Conservation (phyloP, 2,797 vertebrate species). For the Graptemys geographica region DNA sequence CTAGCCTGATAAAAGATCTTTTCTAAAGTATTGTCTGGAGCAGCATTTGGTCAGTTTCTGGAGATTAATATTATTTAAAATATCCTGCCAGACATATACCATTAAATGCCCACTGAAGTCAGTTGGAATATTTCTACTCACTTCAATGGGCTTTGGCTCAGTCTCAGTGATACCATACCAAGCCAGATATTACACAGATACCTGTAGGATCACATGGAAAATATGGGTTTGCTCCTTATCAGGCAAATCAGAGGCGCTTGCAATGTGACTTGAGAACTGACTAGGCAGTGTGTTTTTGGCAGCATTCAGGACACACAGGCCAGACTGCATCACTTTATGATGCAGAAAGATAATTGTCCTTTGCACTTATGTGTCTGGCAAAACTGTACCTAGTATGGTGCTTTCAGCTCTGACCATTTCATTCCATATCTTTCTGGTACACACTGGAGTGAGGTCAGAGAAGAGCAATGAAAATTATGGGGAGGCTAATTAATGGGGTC, state of each 20-base stretch:
- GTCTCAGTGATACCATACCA: neutral
- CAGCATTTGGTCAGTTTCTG: accelerated
- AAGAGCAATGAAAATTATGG: neutral
- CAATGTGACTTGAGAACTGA: neutral
- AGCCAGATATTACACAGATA: neutral
- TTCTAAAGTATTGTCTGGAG: neutral
- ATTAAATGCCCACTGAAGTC: neutral
- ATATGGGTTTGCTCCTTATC: neutral
- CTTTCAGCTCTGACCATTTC: neutral
- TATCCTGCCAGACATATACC: neutral
- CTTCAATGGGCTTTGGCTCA: neutral
- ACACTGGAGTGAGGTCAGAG: neutral
- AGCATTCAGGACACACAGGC: neutral
- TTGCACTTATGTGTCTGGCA: neutral
- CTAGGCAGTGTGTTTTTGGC: neutral
- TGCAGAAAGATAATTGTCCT: neutral
- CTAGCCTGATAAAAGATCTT: neutral
- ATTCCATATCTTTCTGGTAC: too few relatives aligned
- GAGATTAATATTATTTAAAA: neutral
- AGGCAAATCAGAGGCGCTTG: neutral
- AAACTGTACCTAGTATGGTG: neutral
- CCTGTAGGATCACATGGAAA: neutral
- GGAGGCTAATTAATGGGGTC: neutral
- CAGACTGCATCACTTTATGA: neutral
- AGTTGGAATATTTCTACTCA: neutral